These are phyloP conservation scores for Cheumatopsyche charites DNA, from an alignment of 1,140 invertebrate species.

Conservation along the genomic window DNA sequence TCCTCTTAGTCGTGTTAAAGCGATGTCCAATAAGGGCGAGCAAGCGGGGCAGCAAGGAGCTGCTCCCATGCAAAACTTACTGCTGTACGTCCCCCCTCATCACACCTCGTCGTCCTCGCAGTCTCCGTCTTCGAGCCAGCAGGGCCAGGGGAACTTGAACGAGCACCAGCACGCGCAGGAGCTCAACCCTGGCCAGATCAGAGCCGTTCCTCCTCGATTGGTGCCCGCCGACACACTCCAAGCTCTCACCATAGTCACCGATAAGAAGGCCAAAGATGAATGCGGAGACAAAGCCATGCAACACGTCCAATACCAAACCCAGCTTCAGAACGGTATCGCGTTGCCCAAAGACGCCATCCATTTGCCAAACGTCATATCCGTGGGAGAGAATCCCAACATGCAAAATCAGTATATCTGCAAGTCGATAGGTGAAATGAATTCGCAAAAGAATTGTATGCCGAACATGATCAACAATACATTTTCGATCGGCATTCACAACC, in stretches of 20 bases:
- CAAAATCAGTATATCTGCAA: slow-evolving; percentile 40
- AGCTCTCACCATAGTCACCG: background rate
- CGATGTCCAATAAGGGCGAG: slow-evolving; percentile 44
- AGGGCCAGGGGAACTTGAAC: background rate
- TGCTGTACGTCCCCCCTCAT: slow-evolving; percentile 41
- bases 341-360: slow-evolving; percentile 36
- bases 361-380: slow-evolving; percentile 11
- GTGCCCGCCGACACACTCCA: slow-evolving; percentile 8
- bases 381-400: slow-evolving; percentile 32
- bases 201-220: slow-evolving; percentile 3
- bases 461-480: slow-evolving; percentile 39
- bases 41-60: slow-evolving; percentile 34
- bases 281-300: slow-evolving; percentile 20
- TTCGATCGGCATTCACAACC: slow-evolving; percentile 37
- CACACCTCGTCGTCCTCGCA: background rate
- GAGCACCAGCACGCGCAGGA: slow-evolving; percentile 6
- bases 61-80: slow-evolving; percentile 39
- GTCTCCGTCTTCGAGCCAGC: background rate
- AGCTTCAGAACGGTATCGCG: slow-evolving; percentile 38
- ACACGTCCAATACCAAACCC: slow-evolving; percentile 41
- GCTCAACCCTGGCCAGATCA: background rate
- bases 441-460: slow-evolving; percentile 20
- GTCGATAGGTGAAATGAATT: slow-evolving; percentile 24
- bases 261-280: slow-evolving; percentile 35
- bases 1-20: slow-evolving; percentile 12